Conservation (phyloP, 2,888 invertebrate genomes). For the Ischnus inquisitorius region DNA sequence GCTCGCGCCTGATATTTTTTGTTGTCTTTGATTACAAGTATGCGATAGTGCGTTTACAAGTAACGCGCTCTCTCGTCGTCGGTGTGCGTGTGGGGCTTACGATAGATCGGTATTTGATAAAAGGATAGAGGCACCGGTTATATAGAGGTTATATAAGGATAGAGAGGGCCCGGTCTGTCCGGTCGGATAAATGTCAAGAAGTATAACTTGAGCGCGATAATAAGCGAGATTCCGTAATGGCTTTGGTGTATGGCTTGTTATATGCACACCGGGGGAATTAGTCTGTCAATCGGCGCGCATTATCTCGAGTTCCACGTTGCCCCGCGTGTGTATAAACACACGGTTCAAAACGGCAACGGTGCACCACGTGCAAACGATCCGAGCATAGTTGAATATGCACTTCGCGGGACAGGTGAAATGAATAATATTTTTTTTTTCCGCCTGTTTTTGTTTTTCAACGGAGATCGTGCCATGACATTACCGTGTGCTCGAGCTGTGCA, state of each 20-base stretch:
- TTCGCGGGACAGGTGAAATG: conserved; percentile 59
- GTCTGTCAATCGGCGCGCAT: conserved; percentile 68
- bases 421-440: conserved; percentile 49
- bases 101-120: conserved; percentile 59
- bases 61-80: conserved; percentile 37
- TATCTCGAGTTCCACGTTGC: conserved; percentile 53
- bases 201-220: conserved; percentile 66
- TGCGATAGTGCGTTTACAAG: conserved; percentile 31
- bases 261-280: conserved; percentile 51
- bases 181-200: conserved; percentile 67
- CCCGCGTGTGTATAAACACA: neutral
- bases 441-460: neutral
- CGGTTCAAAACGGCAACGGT: neutral
- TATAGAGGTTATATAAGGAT: no score
- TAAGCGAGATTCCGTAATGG: conserved; percentile 48
- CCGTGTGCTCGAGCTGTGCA: conserved; percentile 27
- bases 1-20: neutral
- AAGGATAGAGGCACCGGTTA: conserved; percentile 20
- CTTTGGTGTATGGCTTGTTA: conserved; percentile 13
- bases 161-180: conserved; percentile 40
- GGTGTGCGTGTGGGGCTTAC: conserved; percentile 9
- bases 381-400: conserved; percentile 9
- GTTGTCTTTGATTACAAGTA: conserved; percentile 41
- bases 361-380: neutral
- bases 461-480: conserved; percentile 33